These are phyloP conservation scores for Pelagia noctiluca DNA, from an alignment of 30 jellyfish, hydroid and myxozoan species.

Conservation along the genomic window DNA sequence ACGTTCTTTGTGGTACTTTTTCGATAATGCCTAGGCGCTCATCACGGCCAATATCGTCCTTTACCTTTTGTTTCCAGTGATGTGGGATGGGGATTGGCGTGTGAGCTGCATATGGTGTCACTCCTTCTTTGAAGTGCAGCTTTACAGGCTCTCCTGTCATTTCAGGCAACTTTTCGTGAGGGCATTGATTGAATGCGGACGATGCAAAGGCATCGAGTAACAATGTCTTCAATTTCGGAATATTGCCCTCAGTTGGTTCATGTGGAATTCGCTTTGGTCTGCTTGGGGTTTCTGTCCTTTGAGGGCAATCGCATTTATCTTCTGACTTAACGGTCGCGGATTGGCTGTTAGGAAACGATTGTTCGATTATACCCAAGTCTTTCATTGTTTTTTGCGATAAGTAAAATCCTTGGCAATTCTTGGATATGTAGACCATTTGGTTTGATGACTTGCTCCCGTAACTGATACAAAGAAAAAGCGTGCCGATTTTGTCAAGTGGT, in stretches of 20 bases:
- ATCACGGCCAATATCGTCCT: slow-evolving; percentile 51
- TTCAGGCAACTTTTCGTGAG: slow-evolving; percentile 59
- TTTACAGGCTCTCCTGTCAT: slow-evolving; percentile 56
- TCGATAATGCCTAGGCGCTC: slow-evolving; percentile 13
- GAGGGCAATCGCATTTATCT: neutral
- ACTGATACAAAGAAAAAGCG: slow-evolving; percentile 1
- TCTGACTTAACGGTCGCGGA: neutral
- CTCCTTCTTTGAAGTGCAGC: slow-evolving; percentile 13
- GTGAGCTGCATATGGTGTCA: slow-evolving; percentile 45
- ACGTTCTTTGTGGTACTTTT: slow-evolving; percentile 12
- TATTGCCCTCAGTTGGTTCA: slow-evolving; percentile 6
- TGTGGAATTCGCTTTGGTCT: slow-evolving; percentile 12
- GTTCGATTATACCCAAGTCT: slow-evolving; percentile 14
- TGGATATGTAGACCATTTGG: slow-evolving; percentile 40
- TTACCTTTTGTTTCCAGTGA: slow-evolving; percentile 45
- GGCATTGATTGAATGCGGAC: slow-evolving; percentile 44
- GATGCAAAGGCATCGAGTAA: slow-evolving; percentile 24
- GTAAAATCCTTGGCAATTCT: slow-evolving; percentile 19
- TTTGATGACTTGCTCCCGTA: neutral
- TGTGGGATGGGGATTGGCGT: slow-evolving; percentile 60
- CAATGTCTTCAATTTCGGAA: slow-evolving; percentile 23
- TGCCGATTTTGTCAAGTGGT: slow-evolving; percentile 32
- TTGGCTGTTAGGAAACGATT: slow-evolving; percentile 10
- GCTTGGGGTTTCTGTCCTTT: neutral
- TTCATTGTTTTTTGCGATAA: slow-evolving; percentile 24